Conservation (phyloP, 2,888 invertebrate species). For the Lissocephala sabroskyi region DNA sequence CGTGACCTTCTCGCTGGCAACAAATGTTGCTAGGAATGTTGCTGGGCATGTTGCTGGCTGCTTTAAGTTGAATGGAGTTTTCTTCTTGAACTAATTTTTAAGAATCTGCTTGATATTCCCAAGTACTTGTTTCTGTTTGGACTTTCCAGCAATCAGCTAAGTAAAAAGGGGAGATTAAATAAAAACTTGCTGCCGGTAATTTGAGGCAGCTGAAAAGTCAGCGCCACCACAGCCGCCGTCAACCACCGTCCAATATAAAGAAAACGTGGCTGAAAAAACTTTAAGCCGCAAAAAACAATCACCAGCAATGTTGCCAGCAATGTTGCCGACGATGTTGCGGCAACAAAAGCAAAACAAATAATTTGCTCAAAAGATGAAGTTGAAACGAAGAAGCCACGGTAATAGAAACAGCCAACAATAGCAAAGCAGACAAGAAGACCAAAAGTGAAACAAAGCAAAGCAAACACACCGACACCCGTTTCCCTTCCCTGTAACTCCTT, state of each 20-base stretch:
- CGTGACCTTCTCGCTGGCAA: too few relatives aligned
- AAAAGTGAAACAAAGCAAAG: conserved; percentile 45
- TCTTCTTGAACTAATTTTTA: too few relatives aligned
- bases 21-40: too few relatives aligned
- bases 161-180: conserved; percentile 1
- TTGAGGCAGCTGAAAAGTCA: conserved; percentile 53
- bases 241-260: conserved; percentile 15
- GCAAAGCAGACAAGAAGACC: background rate
- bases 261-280: conserved; percentile 1
- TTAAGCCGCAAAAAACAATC: conserved; percentile 5
- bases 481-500: too few relatives aligned
- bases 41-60: too few relatives aligned
- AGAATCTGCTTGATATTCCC: too few relatives aligned
- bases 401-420: background rate
- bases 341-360: conserved; percentile 57
- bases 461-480: conserved; percentile 11
- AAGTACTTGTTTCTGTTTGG: too few relatives aligned
- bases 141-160: background rate
- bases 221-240: conserved; percentile 9
- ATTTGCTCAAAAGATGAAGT: conserved; percentile 60
- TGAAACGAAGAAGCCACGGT: conserved; percentile 40
- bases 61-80: too few relatives aligned
- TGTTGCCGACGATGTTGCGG: conserved; percentile 16
- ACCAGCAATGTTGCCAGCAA: background rate
- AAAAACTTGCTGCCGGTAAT: conserved; percentile 37